Evolutionary conservation across 2,113 vertebrate species (phyloP), one percentile per base, ranked within the genome.

Genomic region (Takifugu flavidus): DNA sequence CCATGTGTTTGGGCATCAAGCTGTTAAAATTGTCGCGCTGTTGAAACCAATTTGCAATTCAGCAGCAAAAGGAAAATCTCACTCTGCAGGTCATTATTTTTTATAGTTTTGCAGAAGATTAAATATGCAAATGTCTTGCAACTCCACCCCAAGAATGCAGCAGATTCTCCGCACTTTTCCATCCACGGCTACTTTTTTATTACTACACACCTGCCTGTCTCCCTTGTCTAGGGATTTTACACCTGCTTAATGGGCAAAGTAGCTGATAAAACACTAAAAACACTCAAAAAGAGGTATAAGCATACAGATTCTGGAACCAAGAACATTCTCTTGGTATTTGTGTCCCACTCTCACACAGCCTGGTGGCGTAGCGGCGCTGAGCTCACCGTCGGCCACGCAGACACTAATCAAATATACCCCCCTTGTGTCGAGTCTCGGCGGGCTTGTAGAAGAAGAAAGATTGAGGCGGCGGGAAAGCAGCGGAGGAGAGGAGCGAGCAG

Each of bases 381-480:
- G 74, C 70, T 78, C 49, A 65, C 69, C 49, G 3, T 34, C 43
- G 67, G 77, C 62, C 54, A 63, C 53, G 53, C 49, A 64, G 61
- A 56, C 49, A 49, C 64, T 83, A 75, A 86, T 86, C 79, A 88
- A 78, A 82, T 77, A 77, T 67, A 79, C 25, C 26, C 67, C 70
- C 72, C 53, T 13, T 20, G 66, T 75, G 75, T 64, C 72, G 62
- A 53, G 77, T 81, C 77, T 80, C 79, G 53, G 20, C 51, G 70
- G 70, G 70, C 65, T 4, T 46, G 34, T 57, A 74, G 64, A 47
- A 61, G 54, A 34, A 70, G 59, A 70, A 59, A 50, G 49, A 58
- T 56, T 56, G 49, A 28, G 3, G 13, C 26, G 26, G 26, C 13
- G 25, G 26, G 56, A 61, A 49, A 4, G 7, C 29, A 29, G 29